Base-by-base conservation (phyloP, 2,113 vertebrate genomes). In the Sceloporus undulatus region DNA sequence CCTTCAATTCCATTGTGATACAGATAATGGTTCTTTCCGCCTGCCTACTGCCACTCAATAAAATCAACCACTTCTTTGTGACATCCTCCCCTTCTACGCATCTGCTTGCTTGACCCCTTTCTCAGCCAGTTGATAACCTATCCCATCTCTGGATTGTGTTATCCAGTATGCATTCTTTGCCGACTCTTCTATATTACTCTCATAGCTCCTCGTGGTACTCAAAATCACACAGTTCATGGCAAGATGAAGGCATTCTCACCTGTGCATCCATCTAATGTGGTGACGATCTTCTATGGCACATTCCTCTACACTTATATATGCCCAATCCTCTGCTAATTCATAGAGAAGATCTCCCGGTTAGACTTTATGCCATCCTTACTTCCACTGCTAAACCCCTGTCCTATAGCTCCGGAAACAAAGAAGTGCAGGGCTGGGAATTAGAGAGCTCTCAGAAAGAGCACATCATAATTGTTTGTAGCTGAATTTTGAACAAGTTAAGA, bases 41-140 rank as follows among this genome's bases (percentile, higher is more conserved):
- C 2, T 83, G 18, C 19, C 29, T 88, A 83, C 42, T 83, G 87
- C n/a, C 29, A 83, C 8, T 77, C 59, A 77, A 68, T 27, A 9
- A 88, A 66, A 88, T 88, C 87, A 80, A 92, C 21, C 94, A 94
- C 52, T 92, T 93, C 84, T 94, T 94, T 68, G 93, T 65, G 93
- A 94, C 54, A 92, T 93, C 93, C 84, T 2, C 90, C 92, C 2
- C 68, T 94, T 73, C 18, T 81, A 14, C 52, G 23, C 68, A 54
- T 87, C 34, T 87, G n/a, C 85, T 73, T 87, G 85, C 54, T 87
- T 59, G 85, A 87, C 38, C 73, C 14, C 5, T 87, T 59, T 13
- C 5, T 73, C 9, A 81, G 66, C 52, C 85, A 87, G 54, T 11
- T 80, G 66, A 25, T 81, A 25, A 87, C 52, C 27, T 87, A 81